Evolutionary conservation across 1,140 invertebrate species (phyloP).

Genomic region (Lordiphosa stackelbergi): DNA sequence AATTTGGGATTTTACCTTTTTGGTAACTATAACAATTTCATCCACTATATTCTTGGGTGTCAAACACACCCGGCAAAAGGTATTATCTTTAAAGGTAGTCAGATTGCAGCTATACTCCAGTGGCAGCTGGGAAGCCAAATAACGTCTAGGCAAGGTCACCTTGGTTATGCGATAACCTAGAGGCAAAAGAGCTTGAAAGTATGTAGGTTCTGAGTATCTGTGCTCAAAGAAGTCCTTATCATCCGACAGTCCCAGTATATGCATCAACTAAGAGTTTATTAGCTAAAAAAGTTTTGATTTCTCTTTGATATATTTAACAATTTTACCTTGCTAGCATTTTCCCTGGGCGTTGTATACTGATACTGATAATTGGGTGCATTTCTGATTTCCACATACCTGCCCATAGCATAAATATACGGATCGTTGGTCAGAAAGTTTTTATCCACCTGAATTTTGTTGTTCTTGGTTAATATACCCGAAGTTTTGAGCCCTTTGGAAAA

Average conservation of each 20-base stretch:
- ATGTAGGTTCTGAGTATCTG: slow-evolving; percentile 37
- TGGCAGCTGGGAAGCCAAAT: slow-evolving; percentile 19
- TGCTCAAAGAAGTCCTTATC: slow-evolving; percentile 12
- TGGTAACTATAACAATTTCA: slow-evolving; percentile 62
- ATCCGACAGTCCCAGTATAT: slow-evolving; percentile 19
- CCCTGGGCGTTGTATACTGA: slow-evolving; percentile 23
- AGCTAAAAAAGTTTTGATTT: too few relatives aligned
- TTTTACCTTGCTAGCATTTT: slow-evolving; percentile 46
- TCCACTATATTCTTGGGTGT: slow-evolving; percentile 40
- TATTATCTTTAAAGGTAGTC: slow-evolving; percentile 43
- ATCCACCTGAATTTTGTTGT: slow-evolving; percentile 32
- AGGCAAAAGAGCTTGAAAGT: slow-evolving; percentile 47
- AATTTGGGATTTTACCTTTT: slow-evolving; percentile 19
- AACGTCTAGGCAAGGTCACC: slow-evolving; percentile 52
- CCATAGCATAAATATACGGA: slow-evolving; percentile 54
- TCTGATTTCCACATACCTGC: slow-evolving; percentile 30
- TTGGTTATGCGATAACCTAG: slow-evolving; percentile 50
- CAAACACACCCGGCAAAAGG: slow-evolving; percentile 54
- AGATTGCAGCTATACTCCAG: slow-evolving; percentile 8
- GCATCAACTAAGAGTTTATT: slow-evolving; percentile 25
- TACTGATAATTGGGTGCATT: slow-evolving; percentile 52
- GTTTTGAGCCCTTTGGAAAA: slow-evolving; percentile 17
- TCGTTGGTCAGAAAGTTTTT: slow-evolving; percentile 52
- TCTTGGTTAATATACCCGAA: slow-evolving; percentile 7
- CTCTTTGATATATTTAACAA: too few relatives aligned